Base-by-base conservation (phyloP, 2,797 vertebrate genomes). In the Leptodactylus fallax region DNA sequence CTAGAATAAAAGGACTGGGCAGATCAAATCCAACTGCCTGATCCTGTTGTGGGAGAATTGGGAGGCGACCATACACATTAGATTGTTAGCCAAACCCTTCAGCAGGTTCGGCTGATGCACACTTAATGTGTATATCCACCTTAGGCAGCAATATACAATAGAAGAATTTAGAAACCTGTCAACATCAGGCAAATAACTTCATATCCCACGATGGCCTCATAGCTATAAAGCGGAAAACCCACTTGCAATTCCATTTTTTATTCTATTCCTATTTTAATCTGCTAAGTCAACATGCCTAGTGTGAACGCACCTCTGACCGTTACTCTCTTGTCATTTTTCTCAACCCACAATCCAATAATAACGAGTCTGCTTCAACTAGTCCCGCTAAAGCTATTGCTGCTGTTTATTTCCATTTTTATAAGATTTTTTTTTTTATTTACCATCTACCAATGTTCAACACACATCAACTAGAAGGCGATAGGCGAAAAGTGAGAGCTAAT, bases 401-500 rank as follows among this genome's bases (percentile, higher is more conserved):
- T 67, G 19, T 79, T 86, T 55, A 11, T 80, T 80, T 60, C 49
- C 63, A 49, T 81, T 49, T 27, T 49, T 51, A 47, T 23, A 25
- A 6, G 36, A 13, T 81, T 21, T 3, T 36, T 63, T n/a, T 11
- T 81, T 8, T 63, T 63, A 81, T 65, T 81, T 65, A n/a, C 16
- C 61, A 58, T 47, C n/a, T 53, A 58, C 51, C 56, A 53, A 60
- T 80, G 13, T 51, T 69, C 10, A 56, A 6, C 19, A 60, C 55
- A 79, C 17, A 63, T 13, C 55, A 25, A 3, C 27, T 67, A 71
- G 63, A 56, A 79, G 49, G 60, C 78, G 49, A 21, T 47, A 53
- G 36, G 27, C 17, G 63, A 13, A 80, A 78, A 79, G 17, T 69
- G 77, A 79, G 76, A 65, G 67, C 49, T 71, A 80, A 80, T 27